Conservation (phyloP, 2,888 invertebrate species). For the Oligia strigilis region DNA sequence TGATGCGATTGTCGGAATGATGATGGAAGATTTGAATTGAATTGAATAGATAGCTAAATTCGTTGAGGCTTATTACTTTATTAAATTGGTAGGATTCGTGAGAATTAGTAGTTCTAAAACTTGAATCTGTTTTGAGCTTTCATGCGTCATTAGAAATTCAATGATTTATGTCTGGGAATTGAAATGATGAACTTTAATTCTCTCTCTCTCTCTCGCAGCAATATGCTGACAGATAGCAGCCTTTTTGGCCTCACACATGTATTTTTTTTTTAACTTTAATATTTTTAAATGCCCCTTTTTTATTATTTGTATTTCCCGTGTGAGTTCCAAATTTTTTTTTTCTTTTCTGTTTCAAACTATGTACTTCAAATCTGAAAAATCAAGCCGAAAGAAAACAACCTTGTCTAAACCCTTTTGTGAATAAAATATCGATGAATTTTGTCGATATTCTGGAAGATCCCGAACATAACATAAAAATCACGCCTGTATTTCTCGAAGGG, state of each 20-base stretch:
- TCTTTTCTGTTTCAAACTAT: too few species aligned
- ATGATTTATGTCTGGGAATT: slow-evolving; percentile 7
- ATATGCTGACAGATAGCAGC: neutral
- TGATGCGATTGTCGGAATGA: neutral
- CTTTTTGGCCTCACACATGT: neutral
- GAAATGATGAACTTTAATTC: neutral
- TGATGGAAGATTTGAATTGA: too few species aligned
- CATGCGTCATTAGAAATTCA: slow-evolving; percentile 2
- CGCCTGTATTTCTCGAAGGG: neutral
- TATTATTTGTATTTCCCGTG: too few species aligned
- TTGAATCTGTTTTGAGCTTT: neutral
- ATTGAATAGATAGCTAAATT: neutral
- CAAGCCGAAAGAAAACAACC: neutral
- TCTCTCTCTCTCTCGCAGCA: neutral
- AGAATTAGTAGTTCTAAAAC: slow-evolving; percentile 23
- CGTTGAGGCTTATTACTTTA: neutral
- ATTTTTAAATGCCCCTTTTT: too few species aligned
- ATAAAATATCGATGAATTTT: neutral
- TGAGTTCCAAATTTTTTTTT: too few species aligned
- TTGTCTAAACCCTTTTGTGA: too few species aligned
- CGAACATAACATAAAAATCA: neutral
- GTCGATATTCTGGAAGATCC: neutral
- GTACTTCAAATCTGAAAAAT: neutral
- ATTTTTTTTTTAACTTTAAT: too few species aligned
- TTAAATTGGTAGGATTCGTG: neutral